A percentile compares a stretch with the other conserved stretches of the same genome.
Evolutionary conservation across 2,888 invertebrate species (phyloP).

Genomic region (Heterodera filipjevi): DNA sequence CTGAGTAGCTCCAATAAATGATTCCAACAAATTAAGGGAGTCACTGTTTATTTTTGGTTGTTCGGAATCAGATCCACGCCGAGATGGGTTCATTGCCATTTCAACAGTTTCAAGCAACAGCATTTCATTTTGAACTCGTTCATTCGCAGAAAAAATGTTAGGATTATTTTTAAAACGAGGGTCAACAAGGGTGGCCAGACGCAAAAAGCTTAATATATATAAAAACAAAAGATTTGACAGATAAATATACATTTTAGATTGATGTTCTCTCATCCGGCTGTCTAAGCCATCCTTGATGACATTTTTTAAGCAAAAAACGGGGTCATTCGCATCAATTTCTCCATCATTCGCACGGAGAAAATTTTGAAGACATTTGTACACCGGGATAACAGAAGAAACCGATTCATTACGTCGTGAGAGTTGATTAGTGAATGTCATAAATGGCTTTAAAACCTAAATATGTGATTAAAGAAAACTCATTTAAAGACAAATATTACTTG

Average conservation of each 20-base stretch:
- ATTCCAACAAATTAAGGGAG: neutral
- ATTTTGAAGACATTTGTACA: neutral
- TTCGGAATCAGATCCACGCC: neutral
- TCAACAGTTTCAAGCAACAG: neutral
- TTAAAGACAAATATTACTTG: neutral
- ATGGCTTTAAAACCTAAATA: neutral
- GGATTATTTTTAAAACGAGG: slow-evolving; percentile 5
- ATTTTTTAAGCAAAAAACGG: neutral
- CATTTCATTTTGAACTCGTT: neutral
- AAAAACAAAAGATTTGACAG: no score
- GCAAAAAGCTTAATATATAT: neutral
- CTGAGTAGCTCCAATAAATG: no score
- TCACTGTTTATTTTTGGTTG: neutral
- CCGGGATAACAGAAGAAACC: neutral
- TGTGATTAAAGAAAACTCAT: neutral
- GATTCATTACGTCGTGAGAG: neutral
- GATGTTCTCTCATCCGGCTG: neutral
- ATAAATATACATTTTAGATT: slow-evolving; percentile 12
- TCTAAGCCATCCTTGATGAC: neutral
- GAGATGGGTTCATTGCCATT: neutral
- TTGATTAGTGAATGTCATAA: neutral
- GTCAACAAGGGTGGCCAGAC: neutral
- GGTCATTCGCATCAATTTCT: neutral
- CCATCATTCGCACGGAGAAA: neutral
- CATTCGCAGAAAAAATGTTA: neutral